Percentiles rank a stretch among this genome's conserved stretches.
phyloP scores from a whole-genome alignment of 2,888 invertebrate genomes.

The Hemithea aestivaria region DNA sequence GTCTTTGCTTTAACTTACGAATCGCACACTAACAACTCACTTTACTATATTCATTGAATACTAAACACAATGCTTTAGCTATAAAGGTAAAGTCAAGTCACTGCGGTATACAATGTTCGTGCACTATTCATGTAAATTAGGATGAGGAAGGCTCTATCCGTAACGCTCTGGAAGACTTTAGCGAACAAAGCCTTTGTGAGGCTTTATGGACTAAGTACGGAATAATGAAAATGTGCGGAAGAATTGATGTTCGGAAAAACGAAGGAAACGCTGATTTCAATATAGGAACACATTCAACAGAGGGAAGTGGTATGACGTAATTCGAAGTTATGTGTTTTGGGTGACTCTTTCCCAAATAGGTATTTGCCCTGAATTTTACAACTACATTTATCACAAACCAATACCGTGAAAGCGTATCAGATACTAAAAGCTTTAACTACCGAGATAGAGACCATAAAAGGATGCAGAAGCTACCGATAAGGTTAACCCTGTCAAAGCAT shows the following conservation, averaged over 20 bases:
- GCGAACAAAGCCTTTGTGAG: slow-evolving; percentile 51
- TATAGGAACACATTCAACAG: no score
- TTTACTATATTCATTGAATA: no score
- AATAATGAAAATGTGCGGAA: slow-evolving; percentile 51
- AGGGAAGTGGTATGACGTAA: no score
- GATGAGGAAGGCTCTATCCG: slow-evolving; percentile 43
- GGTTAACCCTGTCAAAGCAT: slow-evolving; percentile 35
- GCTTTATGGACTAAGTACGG: slow-evolving; percentile 46
- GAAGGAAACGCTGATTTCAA: slow-evolving; percentile 26
- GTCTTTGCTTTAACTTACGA: no score
- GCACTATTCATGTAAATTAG: slow-evolving; percentile 60
- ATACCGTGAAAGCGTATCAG: slow-evolving; percentile 13
- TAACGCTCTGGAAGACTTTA: slow-evolving; percentile 37
- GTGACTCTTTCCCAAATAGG: no score
- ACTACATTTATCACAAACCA: no score
- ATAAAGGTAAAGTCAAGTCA: slow-evolving; percentile 1
- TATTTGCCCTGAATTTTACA: no score
- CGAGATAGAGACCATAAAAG: slow-evolving; percentile 28
- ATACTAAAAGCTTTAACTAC: slow-evolving; percentile 16
- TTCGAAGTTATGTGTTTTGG: no score
- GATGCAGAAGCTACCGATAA: slow-evolving; percentile 32
- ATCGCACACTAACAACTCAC: no score
- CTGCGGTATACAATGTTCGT: slow-evolving; percentile 10
- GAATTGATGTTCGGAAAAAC: slow-evolving; percentile 35
- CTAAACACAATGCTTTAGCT: no score